Conservation (phyloP, 2,113 vertebrate genomes). For the Malurus cyaneus region DNA sequence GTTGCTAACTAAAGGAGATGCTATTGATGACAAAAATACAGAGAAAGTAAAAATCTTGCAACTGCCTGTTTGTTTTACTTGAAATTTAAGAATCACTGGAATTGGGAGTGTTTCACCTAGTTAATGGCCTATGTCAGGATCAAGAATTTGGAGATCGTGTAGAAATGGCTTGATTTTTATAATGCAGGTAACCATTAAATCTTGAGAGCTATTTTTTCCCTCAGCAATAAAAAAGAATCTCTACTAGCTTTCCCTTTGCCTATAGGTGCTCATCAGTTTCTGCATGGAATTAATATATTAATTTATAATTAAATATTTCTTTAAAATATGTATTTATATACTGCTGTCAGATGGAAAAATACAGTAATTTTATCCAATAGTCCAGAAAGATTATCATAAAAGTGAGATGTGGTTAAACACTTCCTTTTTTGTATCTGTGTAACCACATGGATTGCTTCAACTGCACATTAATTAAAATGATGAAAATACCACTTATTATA, state of each 20-base stretch:
- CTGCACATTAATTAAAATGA: not conserved
- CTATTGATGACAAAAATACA: not conserved
- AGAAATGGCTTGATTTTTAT: not conserved
- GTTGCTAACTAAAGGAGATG: not conserved
- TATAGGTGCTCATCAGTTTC: not conserved
- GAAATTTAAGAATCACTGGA: not conserved
- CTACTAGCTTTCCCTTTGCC: not conserved
- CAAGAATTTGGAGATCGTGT: not conserved
- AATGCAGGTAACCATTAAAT: not conserved
- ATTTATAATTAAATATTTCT: no score
- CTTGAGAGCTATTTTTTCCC: not conserved
- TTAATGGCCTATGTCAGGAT: not conserved
- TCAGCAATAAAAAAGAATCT: not conserved
- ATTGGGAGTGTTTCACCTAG: not conserved
- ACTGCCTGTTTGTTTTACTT: not conserved
- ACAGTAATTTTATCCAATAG: not conserved
- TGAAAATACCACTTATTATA: not conserved
- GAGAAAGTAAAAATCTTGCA: not conserved
- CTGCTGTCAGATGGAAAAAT: not conserved
- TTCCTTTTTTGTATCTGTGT: not conserved
- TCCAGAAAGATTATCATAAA: not conserved
- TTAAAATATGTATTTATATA: not conserved
- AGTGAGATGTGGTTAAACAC: not conserved
- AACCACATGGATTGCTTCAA: not conserved
- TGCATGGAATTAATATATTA: not conserved